Evolutionary conservation across 1,140 invertebrate genomes (phyloP).

Genomic region (Apis florea): DNA sequence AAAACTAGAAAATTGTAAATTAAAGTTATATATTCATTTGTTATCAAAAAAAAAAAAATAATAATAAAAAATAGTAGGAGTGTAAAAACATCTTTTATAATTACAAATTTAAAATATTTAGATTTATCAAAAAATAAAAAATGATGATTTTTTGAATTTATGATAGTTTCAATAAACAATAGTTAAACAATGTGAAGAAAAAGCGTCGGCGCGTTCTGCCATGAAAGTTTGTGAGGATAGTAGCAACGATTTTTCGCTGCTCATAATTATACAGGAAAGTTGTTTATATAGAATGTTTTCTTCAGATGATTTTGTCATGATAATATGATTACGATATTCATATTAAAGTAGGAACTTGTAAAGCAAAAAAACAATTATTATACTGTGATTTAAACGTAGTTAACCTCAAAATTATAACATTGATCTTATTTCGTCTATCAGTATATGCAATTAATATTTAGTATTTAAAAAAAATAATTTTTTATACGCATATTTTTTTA

Average conservation of each 20-base stretch:
- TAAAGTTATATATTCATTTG: background rate
- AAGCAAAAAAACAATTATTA: background rate
- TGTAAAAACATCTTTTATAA: background rate
- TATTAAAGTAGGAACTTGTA: no score
- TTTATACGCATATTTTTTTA: background rate
- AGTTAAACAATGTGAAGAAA: background rate
- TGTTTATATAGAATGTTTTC: constrained; percentile 2
- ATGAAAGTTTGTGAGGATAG: background rate
- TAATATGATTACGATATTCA: background rate
- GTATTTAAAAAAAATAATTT: background rate
- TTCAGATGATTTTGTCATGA: background rate
- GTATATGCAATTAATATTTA: background rate
- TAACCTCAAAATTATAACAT: constrained; percentile 31
- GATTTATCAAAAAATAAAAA: background rate
- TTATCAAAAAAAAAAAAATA: background rate
- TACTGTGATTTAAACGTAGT: background rate
- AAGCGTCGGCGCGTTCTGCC: constrained; percentile 17
- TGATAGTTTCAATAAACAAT: background rate
- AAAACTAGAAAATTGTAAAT: background rate
- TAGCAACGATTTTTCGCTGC: background rate
- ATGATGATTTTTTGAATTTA: background rate
- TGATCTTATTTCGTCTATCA: background rate
- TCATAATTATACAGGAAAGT: constrained; percentile 21
- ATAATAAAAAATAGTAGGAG: background rate
- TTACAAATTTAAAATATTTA: background rate